Evolutionary conservation across 2,888 invertebrate genomes (phyloP).

Genomic region (Xestia sexstrigata): DNA sequence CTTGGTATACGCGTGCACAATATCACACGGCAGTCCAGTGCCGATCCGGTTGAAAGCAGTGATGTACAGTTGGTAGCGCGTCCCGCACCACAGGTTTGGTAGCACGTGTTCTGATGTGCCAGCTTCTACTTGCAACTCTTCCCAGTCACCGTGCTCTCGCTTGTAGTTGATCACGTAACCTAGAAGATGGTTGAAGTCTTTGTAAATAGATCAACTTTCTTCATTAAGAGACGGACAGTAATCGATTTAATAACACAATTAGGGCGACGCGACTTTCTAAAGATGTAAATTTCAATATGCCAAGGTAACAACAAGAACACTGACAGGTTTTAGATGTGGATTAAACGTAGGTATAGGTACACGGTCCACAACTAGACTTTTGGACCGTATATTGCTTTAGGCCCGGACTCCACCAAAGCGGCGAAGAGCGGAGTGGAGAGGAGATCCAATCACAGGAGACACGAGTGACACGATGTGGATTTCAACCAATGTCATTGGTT

Average conservation of each 20-base stretch:
- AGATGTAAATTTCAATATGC: neutral
- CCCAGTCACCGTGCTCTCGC: conserved; percentile 97
- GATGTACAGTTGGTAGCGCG: conserved; percentile 96
- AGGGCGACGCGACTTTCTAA: neutral
- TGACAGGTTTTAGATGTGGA: neutral
- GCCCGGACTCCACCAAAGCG: no score
- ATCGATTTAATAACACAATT: no score
- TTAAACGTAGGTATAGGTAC: neutral
- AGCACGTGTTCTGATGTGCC: conserved; percentile 95
- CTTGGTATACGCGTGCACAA: conserved; percentile 95
- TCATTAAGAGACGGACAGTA: neutral
- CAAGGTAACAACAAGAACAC: neutral
- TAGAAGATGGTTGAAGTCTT: conserved; percentile 55
- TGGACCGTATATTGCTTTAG: neutral
- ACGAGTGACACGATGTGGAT: no score
- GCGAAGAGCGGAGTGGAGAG: no score
- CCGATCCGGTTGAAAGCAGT: conserved; percentile 98
- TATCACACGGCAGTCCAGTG: conserved; percentile 96
- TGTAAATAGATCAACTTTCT: neutral
- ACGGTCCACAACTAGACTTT: neutral
- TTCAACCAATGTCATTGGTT: no score
- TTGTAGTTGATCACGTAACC: conserved; percentile 98
- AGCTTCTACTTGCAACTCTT: conserved; percentile 96
- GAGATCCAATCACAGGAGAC: no score
- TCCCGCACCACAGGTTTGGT: conserved; percentile 96